These are phyloP conservation scores for Muscicapa comitata DNA, from an alignment of 2,797 vertebrate genomes.

Conservation along the genomic window DNA sequence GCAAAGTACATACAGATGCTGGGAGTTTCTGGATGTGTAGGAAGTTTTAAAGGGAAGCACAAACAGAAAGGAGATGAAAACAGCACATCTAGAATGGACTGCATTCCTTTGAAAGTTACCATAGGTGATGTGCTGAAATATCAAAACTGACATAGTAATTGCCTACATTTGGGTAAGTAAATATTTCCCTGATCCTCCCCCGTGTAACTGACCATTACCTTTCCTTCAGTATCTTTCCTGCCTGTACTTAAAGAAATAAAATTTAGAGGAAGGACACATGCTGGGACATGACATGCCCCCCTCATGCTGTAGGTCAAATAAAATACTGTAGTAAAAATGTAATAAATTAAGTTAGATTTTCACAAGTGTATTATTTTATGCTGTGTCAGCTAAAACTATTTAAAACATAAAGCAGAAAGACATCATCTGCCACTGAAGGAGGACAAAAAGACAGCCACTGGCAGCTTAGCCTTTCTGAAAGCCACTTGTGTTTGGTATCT, in stretches of 20 bases:
- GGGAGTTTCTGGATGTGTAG: neutral
- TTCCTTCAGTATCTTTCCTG: neutral
- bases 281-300: neutral
- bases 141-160: neutral
- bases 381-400: neutral
- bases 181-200: neutral
- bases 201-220: neutral
- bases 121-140: neutral
- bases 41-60: neutral
- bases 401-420: neutral
- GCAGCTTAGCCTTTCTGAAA: neutral
- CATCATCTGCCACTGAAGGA: neutral
- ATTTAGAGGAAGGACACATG: neutral
- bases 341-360: neutral
- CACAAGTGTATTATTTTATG: neutral
- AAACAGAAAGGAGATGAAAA: neutral
- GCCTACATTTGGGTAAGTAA: neutral
- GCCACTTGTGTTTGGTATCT: neutral
- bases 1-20: rapidly evolving
- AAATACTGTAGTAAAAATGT: neutral
- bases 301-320: neutral
- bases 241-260: neutral
- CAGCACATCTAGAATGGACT: neutral
- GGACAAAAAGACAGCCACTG: neutral
- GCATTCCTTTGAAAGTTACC: neutral